phyloP scores from a whole-genome alignment of 2,797 vertebrate genomes.

The Phataginus tetradactyla region DNA sequence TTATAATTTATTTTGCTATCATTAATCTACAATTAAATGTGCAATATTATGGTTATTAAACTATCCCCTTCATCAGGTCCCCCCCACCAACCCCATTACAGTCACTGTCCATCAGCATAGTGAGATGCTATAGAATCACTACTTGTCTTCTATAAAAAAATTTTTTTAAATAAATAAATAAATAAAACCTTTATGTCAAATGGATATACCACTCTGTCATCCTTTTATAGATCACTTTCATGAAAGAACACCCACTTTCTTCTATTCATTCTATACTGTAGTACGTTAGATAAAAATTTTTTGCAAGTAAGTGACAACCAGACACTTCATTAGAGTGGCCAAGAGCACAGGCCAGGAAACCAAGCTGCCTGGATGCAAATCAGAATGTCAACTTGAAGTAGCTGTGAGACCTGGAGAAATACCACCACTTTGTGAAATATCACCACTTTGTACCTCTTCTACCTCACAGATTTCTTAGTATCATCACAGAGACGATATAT shows the following conservation, averaged over 20 bases:
- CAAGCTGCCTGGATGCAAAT: neutral
- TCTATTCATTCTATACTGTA: neutral
- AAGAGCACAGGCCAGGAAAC: neutral
- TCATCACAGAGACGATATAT: neutral
- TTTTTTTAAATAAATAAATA: no score
- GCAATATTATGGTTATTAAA: no score
- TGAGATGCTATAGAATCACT: no score
- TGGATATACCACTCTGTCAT: neutral
- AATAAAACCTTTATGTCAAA: neutral
- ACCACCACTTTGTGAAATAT: neutral
- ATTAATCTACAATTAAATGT: no score
- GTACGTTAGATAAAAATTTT: neutral
- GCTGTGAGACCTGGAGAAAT: neutral
- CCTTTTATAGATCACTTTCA: neutral
- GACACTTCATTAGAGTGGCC: neutral
- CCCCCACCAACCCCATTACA: no score
- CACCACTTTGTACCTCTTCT: neutral
- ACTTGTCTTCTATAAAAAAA: no score
- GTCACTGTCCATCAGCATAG: no score
- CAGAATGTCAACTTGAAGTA: neutral
- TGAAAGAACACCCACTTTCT: neutral
- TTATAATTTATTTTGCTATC: no score
- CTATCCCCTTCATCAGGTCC: no score
- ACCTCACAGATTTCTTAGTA: neutral
- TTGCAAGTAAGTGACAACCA: neutral